These are phyloP conservation scores for Melikaiella ostensackeni DNA, from an alignment of 2,888 invertebrate genomes.

Conservation along the genomic window DNA sequence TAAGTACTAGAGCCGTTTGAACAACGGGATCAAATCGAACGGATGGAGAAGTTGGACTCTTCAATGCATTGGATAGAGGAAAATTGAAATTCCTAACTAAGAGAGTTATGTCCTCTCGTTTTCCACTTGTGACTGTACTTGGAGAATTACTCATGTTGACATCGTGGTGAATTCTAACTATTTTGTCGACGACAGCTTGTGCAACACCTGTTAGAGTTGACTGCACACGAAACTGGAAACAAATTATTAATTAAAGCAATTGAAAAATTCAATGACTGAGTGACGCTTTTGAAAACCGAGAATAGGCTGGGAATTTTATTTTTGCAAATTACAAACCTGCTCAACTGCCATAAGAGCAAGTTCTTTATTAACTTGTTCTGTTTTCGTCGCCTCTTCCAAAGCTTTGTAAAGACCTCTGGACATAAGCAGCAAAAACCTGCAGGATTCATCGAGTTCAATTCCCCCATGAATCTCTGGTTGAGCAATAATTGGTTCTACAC, in stretches of 20 bases:
- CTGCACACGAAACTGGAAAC: constrained; percentile 85
- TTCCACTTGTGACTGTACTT: constrained; percentile 78
- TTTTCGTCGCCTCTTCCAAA: constrained; percentile 87
- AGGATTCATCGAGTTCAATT: constrained; percentile 87
- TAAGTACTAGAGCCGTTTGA: constrained; percentile 74
- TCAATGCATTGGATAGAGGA: constrained; percentile 83
- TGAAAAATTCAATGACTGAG: too few relatives aligned
- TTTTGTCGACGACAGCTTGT: constrained; percentile 90
- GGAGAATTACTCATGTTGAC: constrained; percentile 82
- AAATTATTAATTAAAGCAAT: background rate
- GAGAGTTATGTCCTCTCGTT: constrained; percentile 91
- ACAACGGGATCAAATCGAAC: constrained; percentile 83
- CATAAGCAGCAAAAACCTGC: constrained; percentile 90
- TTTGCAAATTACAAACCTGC: constrained; percentile 78
- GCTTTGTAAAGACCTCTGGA: constrained; percentile 92
- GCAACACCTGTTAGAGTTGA: constrained; percentile 89
- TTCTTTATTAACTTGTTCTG: constrained; percentile 89
- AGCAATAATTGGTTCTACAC: constrained; percentile 88
- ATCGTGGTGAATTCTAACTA: constrained; percentile 90
- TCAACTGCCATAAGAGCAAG: constrained; percentile 89
- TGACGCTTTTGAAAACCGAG: too few relatives aligned
- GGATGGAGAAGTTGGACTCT: constrained; percentile 78
- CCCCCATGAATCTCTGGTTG: constrained; percentile 91
- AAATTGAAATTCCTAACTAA: constrained; percentile 92
- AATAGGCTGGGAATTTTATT: too few relatives aligned